Percentiles rank a stretch among this genome's conserved stretches.
Evolutionary conservation across 2,113 vertebrate species (phyloP).

Genomic region (Psilopogon haemacephalus): DNA sequence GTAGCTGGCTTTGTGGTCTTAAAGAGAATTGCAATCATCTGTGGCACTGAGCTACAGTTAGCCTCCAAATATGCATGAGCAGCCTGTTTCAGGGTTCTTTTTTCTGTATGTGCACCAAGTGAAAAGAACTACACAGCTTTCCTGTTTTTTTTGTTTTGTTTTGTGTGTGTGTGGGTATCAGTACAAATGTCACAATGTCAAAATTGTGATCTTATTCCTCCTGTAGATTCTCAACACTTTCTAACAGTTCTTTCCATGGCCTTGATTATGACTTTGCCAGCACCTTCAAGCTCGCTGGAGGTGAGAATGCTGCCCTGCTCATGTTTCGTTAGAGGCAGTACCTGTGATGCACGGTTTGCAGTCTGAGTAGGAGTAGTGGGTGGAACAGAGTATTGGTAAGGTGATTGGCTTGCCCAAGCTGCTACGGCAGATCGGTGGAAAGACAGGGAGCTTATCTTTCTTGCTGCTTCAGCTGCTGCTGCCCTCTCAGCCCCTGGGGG

Average conservation of each 20-base stretch:
- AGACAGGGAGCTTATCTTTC: neutral
- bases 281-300: neutral
- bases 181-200: neutral
- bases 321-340: neutral
- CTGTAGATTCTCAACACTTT: neutral
- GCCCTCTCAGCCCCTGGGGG: neutral
- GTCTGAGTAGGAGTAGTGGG: neutral
- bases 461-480: neutral
- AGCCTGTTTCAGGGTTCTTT: neutral
- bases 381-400: neutral
- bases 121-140: neutral
- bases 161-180: neutral
- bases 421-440: neutral
- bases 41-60: neutral
- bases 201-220: neutral
- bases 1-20: neutral
- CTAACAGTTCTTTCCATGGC: neutral
- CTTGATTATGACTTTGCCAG: neutral
- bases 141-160: too few relatives aligned
- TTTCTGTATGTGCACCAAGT: neutral
- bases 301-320: fast-evolving
- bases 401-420: neutral
- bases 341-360: neutral
- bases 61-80: neutral
- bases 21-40: neutral